Base-by-base conservation (phyloP, 2,113 vertebrate genomes). In the Triplophysa tibetana region DNA sequence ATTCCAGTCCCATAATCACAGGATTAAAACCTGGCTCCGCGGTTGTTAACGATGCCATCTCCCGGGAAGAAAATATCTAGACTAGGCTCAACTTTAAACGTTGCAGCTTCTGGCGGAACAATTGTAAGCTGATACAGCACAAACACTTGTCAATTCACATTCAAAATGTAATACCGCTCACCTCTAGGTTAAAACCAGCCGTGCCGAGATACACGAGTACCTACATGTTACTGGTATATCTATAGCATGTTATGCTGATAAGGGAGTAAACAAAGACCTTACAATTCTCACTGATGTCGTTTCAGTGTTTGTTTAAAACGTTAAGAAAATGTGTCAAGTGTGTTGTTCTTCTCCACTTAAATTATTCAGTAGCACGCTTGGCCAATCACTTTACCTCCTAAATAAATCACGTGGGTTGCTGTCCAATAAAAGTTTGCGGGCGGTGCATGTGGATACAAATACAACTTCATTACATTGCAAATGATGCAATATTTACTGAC, bases 21-120 rank as follows among this genome's bases (percentile, higher is more conserved):
- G 94, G 81, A 79, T 23, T 89, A 58, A 87, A 21, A 33, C 81
- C 83, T 5, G 88, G 88, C 82, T 93, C 92, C 1, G 86, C 84
- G 16, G 83, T 81, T 56, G 89, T 89, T 90, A 88, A 54, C 52
- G 88, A 86, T 88, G 91, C 84, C 96, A 96, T 89, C 90, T 88
- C 85, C 11, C 19, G 5, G 62, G 62, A 17, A 65, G 23, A 10
- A 6, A 19, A 21, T 38, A 21, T 52, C 43, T 11, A 77, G 48
- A 66, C 33, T 11, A 8, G 52, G 45, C 24, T 16, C 70, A 66
- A 52, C 62, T 77, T 38, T 77, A 77, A 77, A 77, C 75, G 62
- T 65, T 5, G 48, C 62, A 26, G 43, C 12, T 77, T 66, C 29
- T 38, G 62, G 61, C 12, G 24, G 8, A 16, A 65, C 74, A 76